phyloP scores from a whole-genome alignment of 2,797 vertebrate species.

The Pseudochromis fuscus region DNA sequence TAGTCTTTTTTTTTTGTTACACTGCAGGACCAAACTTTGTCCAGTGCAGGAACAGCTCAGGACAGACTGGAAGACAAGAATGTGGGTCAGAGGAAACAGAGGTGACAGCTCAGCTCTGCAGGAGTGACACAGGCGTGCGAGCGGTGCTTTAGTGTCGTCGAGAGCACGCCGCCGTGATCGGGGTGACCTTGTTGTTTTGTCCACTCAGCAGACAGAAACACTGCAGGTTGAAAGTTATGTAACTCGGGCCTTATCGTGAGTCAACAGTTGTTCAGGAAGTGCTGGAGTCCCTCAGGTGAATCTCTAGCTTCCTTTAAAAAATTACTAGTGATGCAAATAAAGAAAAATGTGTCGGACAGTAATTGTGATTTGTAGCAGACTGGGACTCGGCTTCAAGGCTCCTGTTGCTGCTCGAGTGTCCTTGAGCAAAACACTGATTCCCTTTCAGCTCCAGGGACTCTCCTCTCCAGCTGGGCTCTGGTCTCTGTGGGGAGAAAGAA shows the following conservation, averaged over 20 bases:
- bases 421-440: constrained; percentile 6
- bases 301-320: constrained; percentile 18
- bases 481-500: neutral
- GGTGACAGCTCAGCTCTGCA: neutral
- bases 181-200: constrained; percentile 42
- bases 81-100: constrained; percentile 27
- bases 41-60: neutral
- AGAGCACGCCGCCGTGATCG: neutral
- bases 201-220: constrained; percentile 16
- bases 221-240: constrained; percentile 37
- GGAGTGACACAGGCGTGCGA: neutral
- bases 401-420: neutral
- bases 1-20: neutral
- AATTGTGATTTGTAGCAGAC: neutral
- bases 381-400: neutral
- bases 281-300: constrained; percentile 25
- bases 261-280: constrained; percentile 47
- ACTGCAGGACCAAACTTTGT: neutral
- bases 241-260: constrained; percentile 39
- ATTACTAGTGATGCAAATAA: neutral
- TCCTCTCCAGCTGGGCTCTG: neutral
- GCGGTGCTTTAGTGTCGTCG: neutral
- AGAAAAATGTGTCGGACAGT: neutral
- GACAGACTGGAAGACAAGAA: neutral
- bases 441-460: neutral